Percentiles rank a stretch among this genome's conserved stretches.
Evolutionary conservation across 1,140 invertebrate species (phyloP).

Genomic region (Aethina tumida): DNA sequence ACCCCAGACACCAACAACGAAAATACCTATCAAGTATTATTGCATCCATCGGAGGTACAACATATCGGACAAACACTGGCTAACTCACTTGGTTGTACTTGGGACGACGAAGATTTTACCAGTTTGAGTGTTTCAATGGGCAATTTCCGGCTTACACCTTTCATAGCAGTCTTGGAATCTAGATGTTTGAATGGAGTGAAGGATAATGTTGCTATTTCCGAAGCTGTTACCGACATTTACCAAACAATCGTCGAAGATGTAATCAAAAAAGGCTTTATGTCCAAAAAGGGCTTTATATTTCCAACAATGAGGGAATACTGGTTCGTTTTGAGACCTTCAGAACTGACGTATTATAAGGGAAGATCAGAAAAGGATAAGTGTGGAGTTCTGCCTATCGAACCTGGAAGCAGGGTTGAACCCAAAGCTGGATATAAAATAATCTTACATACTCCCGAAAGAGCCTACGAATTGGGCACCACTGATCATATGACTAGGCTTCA

Average conservation of each 20-base stretch:
- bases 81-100: slow-evolving; percentile 52
- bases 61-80: slow-evolving; percentile 54
- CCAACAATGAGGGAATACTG: slow-evolving; percentile 68
- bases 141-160: slow-evolving; percentile 52
- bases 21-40: slow-evolving; percentile 43
- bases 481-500: slow-evolving; percentile 61
- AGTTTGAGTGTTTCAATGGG: slow-evolving; percentile 51
- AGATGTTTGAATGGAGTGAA: slow-evolving; percentile 51
- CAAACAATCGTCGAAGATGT: slow-evolving; percentile 71
- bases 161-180: slow-evolving; percentile 62
- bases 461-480: slow-evolving; percentile 56
- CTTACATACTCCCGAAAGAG: slow-evolving; percentile 54
- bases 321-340: slow-evolving; percentile 65
- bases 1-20: slow-evolving; percentile 34
- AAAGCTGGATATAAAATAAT: slow-evolving; percentile 41
- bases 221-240: slow-evolving; percentile 64
- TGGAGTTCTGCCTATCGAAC: slow-evolving; percentile 52
- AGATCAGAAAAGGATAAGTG: slow-evolving; percentile 60
- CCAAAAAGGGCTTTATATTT: slow-evolving; percentile 63
- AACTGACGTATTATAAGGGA: slow-evolving; percentile 65
- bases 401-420: slow-evolving; percentile 54
- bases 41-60: slow-evolving; percentile 55
- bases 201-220: slow-evolving; percentile 51
- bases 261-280: slow-evolving; percentile 66
- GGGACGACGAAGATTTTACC: slow-evolving; percentile 57